Percentiles rank a stretch among this genome's conserved stretches.
Conservation (phyloP, 2,113 vertebrate species). For the Leptobrachium ailaonicum region DNA sequence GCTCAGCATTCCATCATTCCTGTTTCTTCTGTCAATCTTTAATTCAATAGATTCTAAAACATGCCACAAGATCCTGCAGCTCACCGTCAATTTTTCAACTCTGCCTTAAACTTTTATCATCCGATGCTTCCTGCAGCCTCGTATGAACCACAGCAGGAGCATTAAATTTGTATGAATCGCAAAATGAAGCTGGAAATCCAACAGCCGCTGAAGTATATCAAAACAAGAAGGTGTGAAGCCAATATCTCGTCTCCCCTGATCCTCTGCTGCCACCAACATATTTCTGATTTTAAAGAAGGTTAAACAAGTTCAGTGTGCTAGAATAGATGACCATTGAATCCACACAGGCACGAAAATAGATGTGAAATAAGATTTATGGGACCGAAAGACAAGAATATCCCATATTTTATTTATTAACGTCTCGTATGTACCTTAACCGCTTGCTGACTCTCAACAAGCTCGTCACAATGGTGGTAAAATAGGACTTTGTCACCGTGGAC, state of each 20-base stretch:
- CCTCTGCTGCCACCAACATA: constrained; percentile 27
- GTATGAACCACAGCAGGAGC: constrained; percentile 44
- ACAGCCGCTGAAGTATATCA: constrained; percentile 34
- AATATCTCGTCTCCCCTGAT: constrained; percentile 19
- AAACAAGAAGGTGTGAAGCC: constrained; percentile 14
- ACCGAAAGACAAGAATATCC: background rate
- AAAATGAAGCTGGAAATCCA: constrained; percentile 45
- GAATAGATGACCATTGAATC: constrained; percentile 15
- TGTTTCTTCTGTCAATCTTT: constrained; percentile 40
- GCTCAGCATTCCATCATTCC: constrained; percentile 32
- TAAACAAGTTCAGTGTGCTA: constrained; percentile 24
- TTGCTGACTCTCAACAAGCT: too few species aligned
- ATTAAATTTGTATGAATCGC: constrained; percentile 46
- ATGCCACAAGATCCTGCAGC: constrained; percentile 36
- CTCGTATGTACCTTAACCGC: too few species aligned
- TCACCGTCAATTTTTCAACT: constrained; percentile 27
- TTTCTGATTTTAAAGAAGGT: constrained; percentile 41
- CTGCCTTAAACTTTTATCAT: constrained; percentile 45
- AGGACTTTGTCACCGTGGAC: too few species aligned
- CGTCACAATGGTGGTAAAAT: too few species aligned
- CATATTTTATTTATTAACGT: too few species aligned
- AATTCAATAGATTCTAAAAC: constrained; percentile 36
- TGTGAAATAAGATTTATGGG: background rate
- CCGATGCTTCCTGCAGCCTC: constrained; percentile 30
- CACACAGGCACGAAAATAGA: background rate